Conservation (phyloP, 2,113 vertebrate species). For the Tauraco erythrolophus region DNA sequence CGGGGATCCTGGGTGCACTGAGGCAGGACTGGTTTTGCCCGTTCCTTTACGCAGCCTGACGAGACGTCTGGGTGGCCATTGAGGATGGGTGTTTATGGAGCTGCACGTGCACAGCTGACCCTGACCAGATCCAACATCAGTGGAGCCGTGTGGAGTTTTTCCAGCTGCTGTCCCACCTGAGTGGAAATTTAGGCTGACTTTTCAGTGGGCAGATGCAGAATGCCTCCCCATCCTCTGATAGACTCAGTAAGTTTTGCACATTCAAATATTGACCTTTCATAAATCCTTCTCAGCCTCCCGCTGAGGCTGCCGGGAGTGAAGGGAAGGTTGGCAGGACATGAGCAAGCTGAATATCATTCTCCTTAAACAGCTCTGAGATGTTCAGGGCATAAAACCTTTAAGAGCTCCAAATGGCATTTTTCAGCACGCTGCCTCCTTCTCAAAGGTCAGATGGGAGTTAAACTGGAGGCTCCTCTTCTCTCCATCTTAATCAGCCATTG, state of each 20-base stretch:
- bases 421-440: not conserved
- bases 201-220: not conserved
- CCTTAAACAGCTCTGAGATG: conserved; percentile 46
- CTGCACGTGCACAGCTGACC: not conserved
- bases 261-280: conserved; percentile 67
- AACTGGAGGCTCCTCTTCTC: conserved; percentile 45
- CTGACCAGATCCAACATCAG: not conserved
- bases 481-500: conserved; percentile 53
- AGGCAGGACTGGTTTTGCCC: not conserved
- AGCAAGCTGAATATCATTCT: conserved; percentile 62
- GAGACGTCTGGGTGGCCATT: fast-evolving
- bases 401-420: conserved; percentile 66
- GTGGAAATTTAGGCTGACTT: not conserved
- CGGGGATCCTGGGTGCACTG: not conserved
- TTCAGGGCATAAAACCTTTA: conserved; percentile 62
- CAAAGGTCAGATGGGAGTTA: conserved; percentile 64
- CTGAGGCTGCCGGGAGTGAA: conserved; percentile 10
- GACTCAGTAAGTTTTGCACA: conserved; percentile 58
- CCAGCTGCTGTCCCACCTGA: not conserved
- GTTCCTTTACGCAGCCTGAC: fast-evolving
- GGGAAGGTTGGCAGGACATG: conserved; percentile 47
- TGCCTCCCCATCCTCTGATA: not conserved
- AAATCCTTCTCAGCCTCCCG: conserved; percentile 52
- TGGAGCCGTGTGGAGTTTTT: not conserved
- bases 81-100: fast-evolving